Evolutionary conservation across 92 coral and sea anemone genomes (phyloP), one percentile per base, ranked within the genome.

Genomic region (Pocillopora meandrina): DNA sequence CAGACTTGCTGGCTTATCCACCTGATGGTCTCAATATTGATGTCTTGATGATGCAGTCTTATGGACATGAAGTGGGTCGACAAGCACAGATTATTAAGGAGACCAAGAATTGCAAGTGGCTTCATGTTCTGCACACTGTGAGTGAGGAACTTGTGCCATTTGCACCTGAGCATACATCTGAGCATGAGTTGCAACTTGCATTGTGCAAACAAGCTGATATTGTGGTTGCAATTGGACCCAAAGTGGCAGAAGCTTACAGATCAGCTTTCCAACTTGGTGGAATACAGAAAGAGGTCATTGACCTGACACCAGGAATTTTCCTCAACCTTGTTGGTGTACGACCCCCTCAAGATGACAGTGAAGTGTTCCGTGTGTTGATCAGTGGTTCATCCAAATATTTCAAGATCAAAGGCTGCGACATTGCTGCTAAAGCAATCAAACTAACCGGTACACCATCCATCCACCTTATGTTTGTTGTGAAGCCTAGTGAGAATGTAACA

Each of bases 81-180:
- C 87, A 83, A 52, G 87, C 87, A 23, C 74, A 83, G 23, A 23
- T 75, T 47, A 75, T 83, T 52, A 83, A 63, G 79, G 67, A 83
- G 19, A 31, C 55, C 13, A 83, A 74, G 33, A 74, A 59, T 3
- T 86, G 84, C 36, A 86, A 78, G 64, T 77, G 85, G 79, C 36
- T 86, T 56, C 89, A 78, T 52, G 84, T 86, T 79, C 61, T 79
- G 49, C 84, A 86, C 65, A 81, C 85, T n/a, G 77, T 81, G 7
- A 70, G 85, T 59, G 85, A 81, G 56, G 85, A 81, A 36, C 70
- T 81, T 12, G 69, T 36, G 14, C 36, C 71, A 10, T 18, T 81
- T 36, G 58, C 70, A 42, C 11, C 61, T 35, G 71, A 56, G 33
- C 72, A 70, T 16, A 56, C 59, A 34, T 58, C 72, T 17, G 77